phyloP scores from a whole-genome alignment of 2,888 invertebrate species.

The Vesta saturnalis region DNA sequence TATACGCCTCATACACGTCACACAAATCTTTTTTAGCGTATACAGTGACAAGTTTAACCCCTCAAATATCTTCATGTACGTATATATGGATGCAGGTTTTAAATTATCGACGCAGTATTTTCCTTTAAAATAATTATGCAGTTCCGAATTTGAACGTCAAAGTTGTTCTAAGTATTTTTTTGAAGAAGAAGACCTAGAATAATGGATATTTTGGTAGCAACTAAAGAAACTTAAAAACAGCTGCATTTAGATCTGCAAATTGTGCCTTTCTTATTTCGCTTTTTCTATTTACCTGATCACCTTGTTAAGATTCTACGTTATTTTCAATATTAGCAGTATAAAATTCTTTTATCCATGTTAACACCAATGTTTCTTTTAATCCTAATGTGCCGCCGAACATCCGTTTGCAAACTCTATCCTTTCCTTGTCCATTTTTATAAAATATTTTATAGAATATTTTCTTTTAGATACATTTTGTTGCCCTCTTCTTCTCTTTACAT shows the following conservation, averaged over 20 bases:
- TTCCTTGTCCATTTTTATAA: neutral
- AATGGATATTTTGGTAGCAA: too few relatives aligned
- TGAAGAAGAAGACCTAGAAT: too few relatives aligned
- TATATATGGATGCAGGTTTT: neutral
- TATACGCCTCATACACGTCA: too few relatives aligned
- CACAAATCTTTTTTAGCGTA: neutral
- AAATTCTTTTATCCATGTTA: too few relatives aligned
- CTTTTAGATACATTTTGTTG: conserved; percentile 4
- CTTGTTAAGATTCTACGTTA: too few relatives aligned
- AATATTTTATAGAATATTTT: conserved; percentile 6
- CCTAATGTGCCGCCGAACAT: conserved; percentile 9
- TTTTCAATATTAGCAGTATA: too few relatives aligned
- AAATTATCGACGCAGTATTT: neutral
- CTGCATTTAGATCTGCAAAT: neutral
- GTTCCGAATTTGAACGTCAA: neutral
- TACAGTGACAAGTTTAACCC: neutral
- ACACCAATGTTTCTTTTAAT: conserved; percentile 3
- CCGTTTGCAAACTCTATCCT: neutral
- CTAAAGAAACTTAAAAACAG: neutral
- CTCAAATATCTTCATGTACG: neutral
- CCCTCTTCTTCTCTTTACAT: conserved; percentile 11
- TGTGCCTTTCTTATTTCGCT: neutral
- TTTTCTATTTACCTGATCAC: neutral
- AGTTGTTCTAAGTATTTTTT: too few relatives aligned
- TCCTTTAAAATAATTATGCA: neutral